These are phyloP conservation scores for Serripes groenlandicus DNA, from an alignment of 2,888 invertebrate genomes.

Conservation along the genomic window DNA sequence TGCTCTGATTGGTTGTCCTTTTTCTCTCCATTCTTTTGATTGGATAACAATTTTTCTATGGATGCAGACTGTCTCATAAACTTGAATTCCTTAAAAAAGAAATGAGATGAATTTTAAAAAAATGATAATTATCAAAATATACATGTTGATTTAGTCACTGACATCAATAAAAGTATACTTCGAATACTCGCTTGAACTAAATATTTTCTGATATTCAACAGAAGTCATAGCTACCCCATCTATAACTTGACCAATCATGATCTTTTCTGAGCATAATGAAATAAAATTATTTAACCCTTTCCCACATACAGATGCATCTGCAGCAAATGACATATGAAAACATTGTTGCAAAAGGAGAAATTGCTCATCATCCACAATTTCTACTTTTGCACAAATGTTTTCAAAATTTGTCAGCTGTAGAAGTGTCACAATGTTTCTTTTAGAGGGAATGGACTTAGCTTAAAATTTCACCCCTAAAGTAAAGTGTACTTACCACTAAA, in stretches of 20 bases:
- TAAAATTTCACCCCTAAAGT: not conserved
- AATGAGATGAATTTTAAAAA: too few relatives aligned
- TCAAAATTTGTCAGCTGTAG: not conserved
- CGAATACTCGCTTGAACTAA: too few relatives aligned
- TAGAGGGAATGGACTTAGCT: not conserved
- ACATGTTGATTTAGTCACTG: too few relatives aligned
- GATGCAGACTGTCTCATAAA: conserved; percentile 78
- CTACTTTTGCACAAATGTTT: not conserved
- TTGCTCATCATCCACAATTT: not conserved
- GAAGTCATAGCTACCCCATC: too few relatives aligned
- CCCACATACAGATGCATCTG: too few relatives aligned
- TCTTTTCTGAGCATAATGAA: too few relatives aligned
- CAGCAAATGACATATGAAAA: too few relatives aligned
- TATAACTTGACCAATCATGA: too few relatives aligned
- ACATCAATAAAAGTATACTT: too few relatives aligned
- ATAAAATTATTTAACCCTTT: too few relatives aligned
- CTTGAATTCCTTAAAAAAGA: conserved; percentile 76
- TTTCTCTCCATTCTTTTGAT: conserved; percentile 41
- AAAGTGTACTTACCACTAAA: conserved; percentile 90
- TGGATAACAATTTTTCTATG: conserved; percentile 35
- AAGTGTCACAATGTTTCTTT: not conserved
- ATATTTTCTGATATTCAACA: too few relatives aligned
- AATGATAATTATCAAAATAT: too few relatives aligned
- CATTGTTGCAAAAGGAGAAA: not conserved
- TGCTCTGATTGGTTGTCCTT: conserved; percentile 34